A percentile compares a stretch with the other conserved stretches of the same genome.
Conservation (phyloP, 2,113 vertebrate genomes). For the Mirounga angustirostris region DNA sequence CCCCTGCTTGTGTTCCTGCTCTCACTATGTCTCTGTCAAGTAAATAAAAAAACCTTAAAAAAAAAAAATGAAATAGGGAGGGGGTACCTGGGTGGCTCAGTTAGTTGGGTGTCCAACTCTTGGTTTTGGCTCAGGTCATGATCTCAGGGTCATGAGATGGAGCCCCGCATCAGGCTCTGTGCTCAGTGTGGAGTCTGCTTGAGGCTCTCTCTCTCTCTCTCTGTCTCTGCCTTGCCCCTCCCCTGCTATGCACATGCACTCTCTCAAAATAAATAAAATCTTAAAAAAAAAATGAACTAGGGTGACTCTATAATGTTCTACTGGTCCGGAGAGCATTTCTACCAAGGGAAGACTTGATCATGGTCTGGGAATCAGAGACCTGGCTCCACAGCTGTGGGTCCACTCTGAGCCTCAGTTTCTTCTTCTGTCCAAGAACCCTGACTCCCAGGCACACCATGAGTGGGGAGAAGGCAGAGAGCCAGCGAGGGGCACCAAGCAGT, state of each 20-base stretch:
- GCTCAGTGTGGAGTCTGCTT: neutral
- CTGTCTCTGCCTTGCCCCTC: neutral
- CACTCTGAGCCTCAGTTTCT: neutral
- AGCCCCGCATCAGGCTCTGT: rapidly evolving
- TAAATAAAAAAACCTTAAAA: too few relatives aligned
- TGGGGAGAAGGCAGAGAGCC: neutral
- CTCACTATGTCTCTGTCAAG: too few relatives aligned
- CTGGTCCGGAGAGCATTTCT: neutral
- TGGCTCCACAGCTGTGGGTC: neutral
- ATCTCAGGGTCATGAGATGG: neutral
- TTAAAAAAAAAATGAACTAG: neutral
- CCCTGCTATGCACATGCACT: neutral
- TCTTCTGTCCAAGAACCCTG: neutral
- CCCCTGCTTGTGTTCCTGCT: too few relatives aligned
- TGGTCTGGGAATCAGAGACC: neutral
- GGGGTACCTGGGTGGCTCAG: neutral
- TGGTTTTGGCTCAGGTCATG: neutral
- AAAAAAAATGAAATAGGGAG: rapidly evolving
- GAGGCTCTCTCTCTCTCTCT: neutral
- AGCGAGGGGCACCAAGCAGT: too few relatives aligned
- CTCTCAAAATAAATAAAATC: neutral
- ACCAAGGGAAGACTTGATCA: neutral
- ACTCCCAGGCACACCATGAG: rapidly evolving
- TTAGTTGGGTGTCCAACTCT: neutral
- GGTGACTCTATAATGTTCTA: rapidly evolving